Evolutionary conservation across 2,797 vertebrate genomes (phyloP).

Genomic region (Enteromius unitaeniatus): DNA sequence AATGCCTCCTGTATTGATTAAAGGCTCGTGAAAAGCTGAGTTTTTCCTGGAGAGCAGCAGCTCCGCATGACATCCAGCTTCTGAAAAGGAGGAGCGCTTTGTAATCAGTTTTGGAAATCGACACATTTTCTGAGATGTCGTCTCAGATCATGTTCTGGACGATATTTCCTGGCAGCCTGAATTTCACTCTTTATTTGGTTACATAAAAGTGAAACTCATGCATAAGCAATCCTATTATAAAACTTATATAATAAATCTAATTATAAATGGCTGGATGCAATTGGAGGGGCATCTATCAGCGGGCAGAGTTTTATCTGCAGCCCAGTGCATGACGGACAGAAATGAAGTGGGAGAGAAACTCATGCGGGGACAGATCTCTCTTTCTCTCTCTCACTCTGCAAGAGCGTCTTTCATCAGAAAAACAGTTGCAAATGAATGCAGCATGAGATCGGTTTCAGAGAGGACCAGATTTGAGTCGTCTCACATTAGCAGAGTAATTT

Average conservation of each 20-base stretch:
- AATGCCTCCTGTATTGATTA: not conserved
- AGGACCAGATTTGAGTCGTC: constrained; percentile 9
- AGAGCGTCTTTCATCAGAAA: not conserved
- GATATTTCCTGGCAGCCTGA: constrained; percentile 44
- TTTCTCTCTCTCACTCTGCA: not conserved
- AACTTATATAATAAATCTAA: constrained; percentile 56
- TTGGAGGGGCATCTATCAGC: constrained; percentile 64
- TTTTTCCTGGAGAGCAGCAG: not conserved
- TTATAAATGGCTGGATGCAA: constrained; percentile 61
- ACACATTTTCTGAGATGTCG: constrained; percentile 25
- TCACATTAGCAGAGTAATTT: constrained; percentile 1
- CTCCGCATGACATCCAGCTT: not conserved
- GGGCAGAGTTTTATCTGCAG: constrained; percentile 64
- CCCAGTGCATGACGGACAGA: constrained; percentile 62
- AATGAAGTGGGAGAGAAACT: constrained; percentile 62
- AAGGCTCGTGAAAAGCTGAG: not conserved
- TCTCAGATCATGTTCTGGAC: constrained; percentile 46
- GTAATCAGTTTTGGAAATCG: constrained; percentile 58
- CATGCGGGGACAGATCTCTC: constrained; percentile 58
- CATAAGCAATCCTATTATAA: constrained; percentile 53
- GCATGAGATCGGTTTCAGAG: not conserved
- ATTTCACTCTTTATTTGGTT: constrained; percentile 34
- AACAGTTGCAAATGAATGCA: constrained; percentile 17
- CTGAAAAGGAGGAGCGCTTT: not conserved
- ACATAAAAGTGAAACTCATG: constrained; percentile 58